phyloP scores from a whole-genome alignment of 1,140 invertebrate genomes.

The Drosophila bocki region DNA sequence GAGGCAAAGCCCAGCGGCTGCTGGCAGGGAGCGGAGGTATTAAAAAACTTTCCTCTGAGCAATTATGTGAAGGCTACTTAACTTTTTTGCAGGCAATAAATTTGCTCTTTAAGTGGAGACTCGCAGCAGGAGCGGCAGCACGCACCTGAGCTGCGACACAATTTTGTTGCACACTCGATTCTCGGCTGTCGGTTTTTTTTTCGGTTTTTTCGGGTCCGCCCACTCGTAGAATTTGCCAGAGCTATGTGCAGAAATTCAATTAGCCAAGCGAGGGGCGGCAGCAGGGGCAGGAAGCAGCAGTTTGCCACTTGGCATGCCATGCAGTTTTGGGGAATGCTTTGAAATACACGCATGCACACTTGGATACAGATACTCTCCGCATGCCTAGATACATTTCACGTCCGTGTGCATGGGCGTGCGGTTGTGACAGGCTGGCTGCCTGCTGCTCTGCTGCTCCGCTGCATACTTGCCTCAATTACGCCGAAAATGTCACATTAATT shows the following conservation, averaged over 20 bases:
- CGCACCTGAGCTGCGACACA: conserved; percentile 45
- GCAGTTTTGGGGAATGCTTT: conserved; percentile 73
- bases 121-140: conserved; percentile 3
- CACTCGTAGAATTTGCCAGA: conserved; percentile 37
- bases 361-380: conserved; percentile 35
- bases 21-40: conserved; percentile 57
- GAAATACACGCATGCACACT: conserved; percentile 43
- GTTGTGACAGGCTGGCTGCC: conserved; percentile 40
- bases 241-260: conserved; percentile 74
- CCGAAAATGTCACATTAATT: conserved; percentile 82
- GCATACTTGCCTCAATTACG: conserved; percentile 74
- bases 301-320: conserved; percentile 75
- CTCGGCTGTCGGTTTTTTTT: background rate
- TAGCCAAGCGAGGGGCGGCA: conserved; percentile 48
- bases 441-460: conserved; percentile 33
- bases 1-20: conserved; percentile 45
- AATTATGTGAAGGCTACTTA: conserved; percentile 71
- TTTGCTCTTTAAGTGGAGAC: conserved; percentile 38
- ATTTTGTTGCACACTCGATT: conserved; percentile 47
- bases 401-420: conserved; percentile 33
- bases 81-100: conserved; percentile 69
- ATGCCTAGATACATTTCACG: conserved; percentile 48
- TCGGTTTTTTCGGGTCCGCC: conserved; percentile 20
- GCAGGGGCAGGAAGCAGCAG: conserved; percentile 46
- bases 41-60: conserved; percentile 72